These are phyloP conservation scores for Catharus ustulatus DNA, from an alignment of 2,797 vertebrate species.

Conservation along the genomic window DNA sequence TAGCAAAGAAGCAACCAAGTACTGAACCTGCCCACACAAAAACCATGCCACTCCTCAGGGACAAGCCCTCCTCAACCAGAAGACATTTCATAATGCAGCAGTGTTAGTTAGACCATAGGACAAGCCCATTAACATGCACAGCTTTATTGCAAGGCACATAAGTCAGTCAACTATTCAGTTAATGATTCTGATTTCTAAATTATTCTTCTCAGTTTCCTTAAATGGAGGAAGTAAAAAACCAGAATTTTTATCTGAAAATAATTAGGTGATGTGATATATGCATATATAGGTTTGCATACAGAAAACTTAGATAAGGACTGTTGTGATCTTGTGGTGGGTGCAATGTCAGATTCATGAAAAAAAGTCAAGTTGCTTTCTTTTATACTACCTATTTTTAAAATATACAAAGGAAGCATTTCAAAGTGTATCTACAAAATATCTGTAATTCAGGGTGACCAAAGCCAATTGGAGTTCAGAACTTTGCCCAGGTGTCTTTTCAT, in stretches of 20 bases:
- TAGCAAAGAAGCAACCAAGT: background rate
- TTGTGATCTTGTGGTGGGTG: background rate
- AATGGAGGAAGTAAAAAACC: background rate
- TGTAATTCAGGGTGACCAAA: background rate
- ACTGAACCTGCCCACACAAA: background rate
- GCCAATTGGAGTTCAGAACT: background rate
- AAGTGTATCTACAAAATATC: background rate
- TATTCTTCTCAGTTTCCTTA: background rate
- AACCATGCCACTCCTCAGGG: background rate
- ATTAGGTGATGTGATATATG: background rate
- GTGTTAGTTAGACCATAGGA: background rate
- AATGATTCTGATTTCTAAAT: background rate
- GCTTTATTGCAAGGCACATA: background rate
- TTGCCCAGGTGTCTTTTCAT: background rate
- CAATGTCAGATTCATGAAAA: background rate
- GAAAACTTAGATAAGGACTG: background rate
- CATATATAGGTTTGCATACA: background rate
- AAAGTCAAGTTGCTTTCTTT: background rate
- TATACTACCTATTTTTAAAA: background rate
- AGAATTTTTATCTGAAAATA: background rate
- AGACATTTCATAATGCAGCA: background rate
- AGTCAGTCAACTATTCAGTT: background rate
- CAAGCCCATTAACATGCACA: background rate
- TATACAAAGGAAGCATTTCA: background rate
- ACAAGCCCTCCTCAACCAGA: background rate